Conservation (phyloP, 2,888 invertebrate species). For the Danaus chrysippus region DNA sequence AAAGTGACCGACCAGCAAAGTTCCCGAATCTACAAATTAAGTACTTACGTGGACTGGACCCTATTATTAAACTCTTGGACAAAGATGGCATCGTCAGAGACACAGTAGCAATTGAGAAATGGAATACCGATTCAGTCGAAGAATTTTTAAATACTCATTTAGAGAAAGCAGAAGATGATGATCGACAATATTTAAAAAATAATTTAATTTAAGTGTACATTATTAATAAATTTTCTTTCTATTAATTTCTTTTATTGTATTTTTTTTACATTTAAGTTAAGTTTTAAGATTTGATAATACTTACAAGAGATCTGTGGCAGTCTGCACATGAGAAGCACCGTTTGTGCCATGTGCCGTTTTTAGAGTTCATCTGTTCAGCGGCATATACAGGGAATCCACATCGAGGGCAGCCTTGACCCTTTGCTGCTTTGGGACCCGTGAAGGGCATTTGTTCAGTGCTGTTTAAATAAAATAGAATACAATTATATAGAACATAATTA, state of each 20-base stretch:
- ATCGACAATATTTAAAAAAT: conserved; percentile 78
- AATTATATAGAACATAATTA: too few relatives aligned
- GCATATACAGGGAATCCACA: conserved; percentile 96
- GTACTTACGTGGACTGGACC: conserved; percentile 96
- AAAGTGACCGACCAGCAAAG: conserved; percentile 92
- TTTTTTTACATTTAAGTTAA: background rate
- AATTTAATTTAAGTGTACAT: conserved; percentile 71
- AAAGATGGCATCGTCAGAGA: conserved; percentile 90
- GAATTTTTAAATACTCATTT: conserved; percentile 96
- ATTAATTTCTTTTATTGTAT: conserved; percentile 2
- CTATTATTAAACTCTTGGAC: conserved; percentile 94
- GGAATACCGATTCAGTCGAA: conserved; percentile 98
- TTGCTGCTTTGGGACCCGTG: conserved; percentile 85
- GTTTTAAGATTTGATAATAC: conserved; percentile 36
- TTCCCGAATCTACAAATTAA: conserved; percentile 95
- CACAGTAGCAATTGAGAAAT: conserved; percentile 96
- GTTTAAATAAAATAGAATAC: conserved; percentile 23
- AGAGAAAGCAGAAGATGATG: conserved; percentile 78
- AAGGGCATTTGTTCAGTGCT: conserved; percentile 87
- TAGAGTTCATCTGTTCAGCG: conserved; percentile 98
- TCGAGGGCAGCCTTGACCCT: conserved; percentile 89
- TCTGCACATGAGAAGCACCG: conserved; percentile 95
- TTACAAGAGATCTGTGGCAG: conserved; percentile 88
- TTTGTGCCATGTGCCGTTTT: conserved; percentile 95
- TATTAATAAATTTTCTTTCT: conserved; percentile 10